Base-by-base conservation (phyloP, 2,797 vertebrate species). In the Coilia nasus region DNA sequence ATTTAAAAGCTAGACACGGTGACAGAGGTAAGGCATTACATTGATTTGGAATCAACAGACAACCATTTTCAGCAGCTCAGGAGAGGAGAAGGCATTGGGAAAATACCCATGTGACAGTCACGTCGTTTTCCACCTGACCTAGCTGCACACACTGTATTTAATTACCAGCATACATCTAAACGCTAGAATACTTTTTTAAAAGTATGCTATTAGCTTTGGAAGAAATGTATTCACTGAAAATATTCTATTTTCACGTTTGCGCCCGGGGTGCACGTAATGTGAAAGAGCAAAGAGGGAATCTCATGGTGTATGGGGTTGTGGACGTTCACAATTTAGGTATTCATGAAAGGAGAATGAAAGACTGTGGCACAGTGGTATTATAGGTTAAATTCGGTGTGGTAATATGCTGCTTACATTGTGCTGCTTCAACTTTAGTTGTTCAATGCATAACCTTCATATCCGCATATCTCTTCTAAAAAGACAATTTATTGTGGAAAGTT, bases 41-140 rank as follows among this genome's bases (percentile, higher is more conserved):
- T 17, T 75, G 67, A 41, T 41, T 11, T 62, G 50, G 50, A 71
- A 35, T 71, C 25, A 71, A 71, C 14, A 5, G 25, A 6, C 4
- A 14, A 10, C 5, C 6, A 21, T 78, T 44, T 78, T 78, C 31
- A 44, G 31, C 19, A 35, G 71, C 50, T 82, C 23, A 46, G 23
- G 67, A 82, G 46, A 84, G 75, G 19, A 60, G 67, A 14, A n/a
- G 17, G 67, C 31, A 82, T 50, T 46, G 78, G 44, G 71, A 1
- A 62, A 83, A 67, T 35, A 15, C 81, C 41, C 88, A 87, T 85
- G 87, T 88, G 89, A 87, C 59, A 85, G 81, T 81, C 83, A 86
- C 84, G 67, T 87, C 83, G 21, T 9, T 80, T 81, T 15, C 54
- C 78, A 6, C 78, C 60, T 50, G 31, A 64, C 64, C 83, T 82